Base-by-base conservation (phyloP, 1,140 invertebrate genomes). In the Tachypleus tridentatus region DNA sequence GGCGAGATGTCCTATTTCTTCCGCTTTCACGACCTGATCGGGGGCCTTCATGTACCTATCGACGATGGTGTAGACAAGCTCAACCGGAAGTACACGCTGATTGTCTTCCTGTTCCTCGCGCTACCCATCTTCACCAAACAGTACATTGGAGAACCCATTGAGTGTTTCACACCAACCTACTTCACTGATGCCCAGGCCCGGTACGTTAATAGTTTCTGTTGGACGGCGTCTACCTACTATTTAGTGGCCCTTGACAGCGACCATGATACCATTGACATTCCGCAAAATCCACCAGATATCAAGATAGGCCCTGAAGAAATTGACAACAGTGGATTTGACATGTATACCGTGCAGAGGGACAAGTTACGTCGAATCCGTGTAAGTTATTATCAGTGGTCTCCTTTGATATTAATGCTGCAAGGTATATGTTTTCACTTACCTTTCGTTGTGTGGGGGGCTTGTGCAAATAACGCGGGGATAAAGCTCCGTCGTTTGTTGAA, bases 381-480 rank as follows among this genome's bases (percentile, higher is more conserved):
- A 10, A 75, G 73, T 62, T 83, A 83, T 68, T 82, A 82, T 70
- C 81, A 82, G 69, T 82, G 82, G 81, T 78, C 81, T 4, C 81
- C 82, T 4, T 76, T 82, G 51, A 80, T 82, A 64, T 70, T 82
- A 8, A 69, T 82, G 48, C 73, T 81, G 4, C 80, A 82, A 72
- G 81, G 80, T 4, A 75, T 80, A 50, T 73, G 81, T 61, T 83
- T 82, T 71, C 82, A 82, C 69, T 63, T 81, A 62, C 82, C 81
- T 2, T 80, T 81, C 65, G 78, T 82, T 9, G 73, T 82, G 29
- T 83, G 82, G 81, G 74, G 80, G 51, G 70, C 73, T 10, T 73
- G 73, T 53, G 76, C 76, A 4, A 72, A 75, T 59, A 76, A 75
- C 62, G 74, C 74, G 0, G 76, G 76, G 47, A 74, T 77, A 47